A percentile compares a stretch with the other conserved stretches of the same genome.
Conservation (phyloP, 2,888 invertebrate genomes). For the Thera obeliscata region DNA sequence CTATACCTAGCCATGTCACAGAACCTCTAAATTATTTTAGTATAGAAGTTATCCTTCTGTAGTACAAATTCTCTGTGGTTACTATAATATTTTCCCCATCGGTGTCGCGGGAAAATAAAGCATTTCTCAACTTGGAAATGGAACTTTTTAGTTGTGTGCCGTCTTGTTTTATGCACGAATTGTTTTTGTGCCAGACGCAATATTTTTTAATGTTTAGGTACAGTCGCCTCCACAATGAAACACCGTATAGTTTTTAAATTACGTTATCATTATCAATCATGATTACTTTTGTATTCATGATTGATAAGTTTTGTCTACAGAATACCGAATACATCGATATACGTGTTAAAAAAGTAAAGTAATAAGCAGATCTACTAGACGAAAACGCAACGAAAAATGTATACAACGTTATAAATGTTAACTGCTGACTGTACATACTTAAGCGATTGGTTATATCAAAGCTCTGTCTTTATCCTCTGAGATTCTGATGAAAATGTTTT, state of each 20-base stretch:
- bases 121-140: conserved; percentile 36
- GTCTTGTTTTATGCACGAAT: conserved; percentile 25
- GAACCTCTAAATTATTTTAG: background rate
- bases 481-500: no score
- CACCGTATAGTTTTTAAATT: no score
- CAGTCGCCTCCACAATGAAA: background rate
- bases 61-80: background rate
- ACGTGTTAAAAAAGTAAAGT: no score
- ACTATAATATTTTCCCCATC: conserved; percentile 16
- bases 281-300: no score
- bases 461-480: background rate
- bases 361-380: no score
- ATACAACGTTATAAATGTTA: no score
- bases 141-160: conserved; percentile 31
- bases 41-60: background rate
- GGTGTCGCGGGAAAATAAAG: conserved; percentile 34
- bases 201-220: conserved; percentile 7
- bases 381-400: no score
- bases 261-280: no score
- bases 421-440: background rate
- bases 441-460: background rate
- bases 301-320: no score
- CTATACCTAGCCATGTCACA: no score
- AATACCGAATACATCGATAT: no score
- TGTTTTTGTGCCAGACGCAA: conserved; percentile 1